Evolutionary conservation across 2,888 invertebrate genomes (phyloP).

Genomic region (Cataglyphis cursor): DNA sequence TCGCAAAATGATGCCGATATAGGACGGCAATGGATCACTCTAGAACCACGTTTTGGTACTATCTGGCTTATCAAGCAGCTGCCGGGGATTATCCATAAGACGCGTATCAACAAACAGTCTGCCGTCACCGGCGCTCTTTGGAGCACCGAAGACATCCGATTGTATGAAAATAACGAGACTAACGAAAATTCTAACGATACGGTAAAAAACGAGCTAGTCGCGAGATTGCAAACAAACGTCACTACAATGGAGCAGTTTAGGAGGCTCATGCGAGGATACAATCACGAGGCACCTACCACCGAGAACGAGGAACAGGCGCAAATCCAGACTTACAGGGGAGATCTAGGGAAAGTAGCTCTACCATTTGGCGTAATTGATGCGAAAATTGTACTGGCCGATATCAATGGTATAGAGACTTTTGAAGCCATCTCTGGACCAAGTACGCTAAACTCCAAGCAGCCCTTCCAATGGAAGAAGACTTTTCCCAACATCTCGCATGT

Average conservation of each 20-base stretch:
- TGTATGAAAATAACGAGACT: conserved; percentile 84
- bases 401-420: conserved; percentile 79
- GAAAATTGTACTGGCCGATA: conserved; percentile 87
- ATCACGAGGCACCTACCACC: conserved; percentile 57
- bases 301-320: conserved; percentile 60
- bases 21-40: conserved; percentile 94
- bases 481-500: conserved; percentile 90
- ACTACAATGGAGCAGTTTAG: conserved; percentile 88
- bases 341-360: conserved; percentile 82
- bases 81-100: conserved; percentile 89
- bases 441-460: conserved; percentile 78
- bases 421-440: conserved; percentile 85
- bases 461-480: conserved; percentile 93
- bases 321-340: conserved; percentile 80
- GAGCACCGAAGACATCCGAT: conserved; percentile 89
- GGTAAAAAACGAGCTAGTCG: conserved; percentile 35
- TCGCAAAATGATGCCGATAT: conserved; percentile 93
- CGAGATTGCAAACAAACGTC: conserved; percentile 85
- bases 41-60: conserved; percentile 89
- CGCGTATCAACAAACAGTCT: conserved; percentile 91
- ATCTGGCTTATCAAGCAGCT: conserved; percentile 94
- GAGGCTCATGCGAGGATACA: conserved; percentile 88
- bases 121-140: conserved; percentile 91
- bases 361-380: conserved; percentile 89
- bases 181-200: conserved; percentile 10